Conservation (phyloP, 2,797 vertebrate species). For the Oophaga sylvatica region DNA sequence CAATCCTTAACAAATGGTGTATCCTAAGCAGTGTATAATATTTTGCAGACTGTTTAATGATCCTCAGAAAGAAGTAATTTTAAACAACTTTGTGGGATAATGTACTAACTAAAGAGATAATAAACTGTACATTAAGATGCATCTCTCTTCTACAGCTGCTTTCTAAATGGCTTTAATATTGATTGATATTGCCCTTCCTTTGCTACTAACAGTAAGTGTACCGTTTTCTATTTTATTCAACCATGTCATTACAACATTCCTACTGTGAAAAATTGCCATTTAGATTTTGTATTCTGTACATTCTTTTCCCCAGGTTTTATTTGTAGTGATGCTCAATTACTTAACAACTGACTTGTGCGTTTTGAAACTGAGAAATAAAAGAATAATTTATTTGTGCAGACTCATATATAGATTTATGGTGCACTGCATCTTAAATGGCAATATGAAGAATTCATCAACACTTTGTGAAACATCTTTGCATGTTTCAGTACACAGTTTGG, state of each 20-base stretch:
- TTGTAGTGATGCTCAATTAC: constrained; percentile 43
- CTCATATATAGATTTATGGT: background rate
- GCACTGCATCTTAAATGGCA: background rate
- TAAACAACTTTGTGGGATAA: constrained; percentile 61
- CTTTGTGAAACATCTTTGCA: background rate
- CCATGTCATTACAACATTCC: constrained; percentile 58
- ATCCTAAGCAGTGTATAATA: constrained; percentile 57
- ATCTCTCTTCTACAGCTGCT: constrained; percentile 57
- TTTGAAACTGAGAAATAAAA: constrained; percentile 10
- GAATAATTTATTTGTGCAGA: background rate
- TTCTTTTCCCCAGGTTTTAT: constrained; percentile 32
- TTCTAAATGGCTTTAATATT: constrained; percentile 62
- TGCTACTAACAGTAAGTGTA: constrained; percentile 61
- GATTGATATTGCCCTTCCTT: constrained; percentile 62
- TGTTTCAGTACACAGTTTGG: background rate
- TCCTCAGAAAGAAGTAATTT: constrained; percentile 59
- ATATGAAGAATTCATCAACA: background rate
- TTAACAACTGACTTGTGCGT: constrained; percentile 25
- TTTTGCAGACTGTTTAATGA: constrained; percentile 61
- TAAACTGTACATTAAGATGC: constrained; percentile 62
- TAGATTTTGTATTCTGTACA: constrained; percentile 17
- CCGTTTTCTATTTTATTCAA: constrained; percentile 54
- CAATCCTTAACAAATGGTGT: constrained; percentile 53
- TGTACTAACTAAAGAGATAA: constrained; percentile 62
- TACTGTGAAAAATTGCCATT: constrained; percentile 51